Evolutionary conservation across 1,140 invertebrate genomes (phyloP), one percentile per base, ranked within the genome.

Genomic region (Anoplolepis gracilipes): DNA sequence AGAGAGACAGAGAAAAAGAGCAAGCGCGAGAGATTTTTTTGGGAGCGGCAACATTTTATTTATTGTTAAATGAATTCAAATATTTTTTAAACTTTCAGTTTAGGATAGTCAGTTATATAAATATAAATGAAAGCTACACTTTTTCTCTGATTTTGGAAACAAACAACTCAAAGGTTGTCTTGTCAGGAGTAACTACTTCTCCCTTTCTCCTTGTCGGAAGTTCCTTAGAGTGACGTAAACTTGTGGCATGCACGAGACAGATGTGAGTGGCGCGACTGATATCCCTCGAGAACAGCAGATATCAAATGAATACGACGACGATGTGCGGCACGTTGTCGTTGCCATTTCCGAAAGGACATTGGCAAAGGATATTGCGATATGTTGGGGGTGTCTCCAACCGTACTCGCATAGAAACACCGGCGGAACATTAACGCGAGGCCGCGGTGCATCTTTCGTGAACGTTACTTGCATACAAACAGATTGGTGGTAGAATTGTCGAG

Each of bases 291-390:
- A 22, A 59, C 57, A 67, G 61, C 67, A 82, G 65, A 82, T 73
- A 76, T 85, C 70, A 88, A 88, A 87, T 49, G 62, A 87, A 84
- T 61, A 69, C 46, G 59, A 33, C 46, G 53, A 33, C 75, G 62
- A 73, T 55, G 85, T 72, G 75, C n/a, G 55, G 42, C 79, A 61
- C 53, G 30, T 49, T 33, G 87, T 61, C 36, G 33, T 57, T 84
- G 79, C 59, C 72, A 84, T 77, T 84, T 84, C 76, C 57, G 79
- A 61, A 87, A 85, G 86, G 86, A 67, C 78, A 73, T 73, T 62
- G 73, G 57, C 81, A 65, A 82, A 82, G 86, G 87, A 87, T 88
- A 88, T 88, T 87, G 86, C 87, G 59, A 67, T 84, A 46, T n/a
- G 53, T 72, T 59, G 30, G 42, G 59, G 46, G 61, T 57, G 64